Evolutionary conservation across 2,888 invertebrate species (phyloP), one percentile per base, ranked within the genome.

Genomic region (Acronicta psi): DNA sequence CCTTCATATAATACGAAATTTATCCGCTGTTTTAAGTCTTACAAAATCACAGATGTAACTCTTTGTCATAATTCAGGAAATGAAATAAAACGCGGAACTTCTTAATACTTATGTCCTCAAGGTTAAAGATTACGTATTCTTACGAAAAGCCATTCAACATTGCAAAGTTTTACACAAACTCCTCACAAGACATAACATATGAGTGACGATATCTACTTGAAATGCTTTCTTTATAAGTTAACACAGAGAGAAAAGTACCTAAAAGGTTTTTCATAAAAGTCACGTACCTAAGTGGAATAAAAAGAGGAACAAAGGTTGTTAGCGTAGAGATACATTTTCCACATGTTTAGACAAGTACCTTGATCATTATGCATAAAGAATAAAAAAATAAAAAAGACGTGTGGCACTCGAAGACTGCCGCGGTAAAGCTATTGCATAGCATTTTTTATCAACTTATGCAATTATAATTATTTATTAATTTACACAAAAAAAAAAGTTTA

Each of bases 201-300:
- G n/a, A 62, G 23, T 49, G 46, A 57, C 43, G 40, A 29, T 51
- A 55, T 52, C 43, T 44, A 31, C 52, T 45, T 18, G 37, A 47
- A 37, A 34, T 18, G 31, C 17, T 16, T 16, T 41, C 47, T 54
- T 37, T 40, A 36, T 44, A 51, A 47, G 44, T 20, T 62, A 55
- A 66, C 59, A 59, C 51, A 51, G 17, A 45, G 25, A 34, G 11
- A 31, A 44, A 14, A 10, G 29, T 11, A n/a, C n/a, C n/a, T n/a
- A 29, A 29, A 0, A 34, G n/a, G n/a, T 34, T n/a, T 7, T 34
- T 34, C n/a, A n/a, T n/a, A 31, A 36, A 41, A 16, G 14, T 16
- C 29, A 11, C 25, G 25, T 18, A 11, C 25, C 16, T 18, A 14
- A 40, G 16, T 25, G 4, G 17, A 34, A 41, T 20, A 23, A 29